phyloP scores from a whole-genome alignment of 2,797 vertebrate genomes.

The Hippopotamyrus pictus region DNA sequence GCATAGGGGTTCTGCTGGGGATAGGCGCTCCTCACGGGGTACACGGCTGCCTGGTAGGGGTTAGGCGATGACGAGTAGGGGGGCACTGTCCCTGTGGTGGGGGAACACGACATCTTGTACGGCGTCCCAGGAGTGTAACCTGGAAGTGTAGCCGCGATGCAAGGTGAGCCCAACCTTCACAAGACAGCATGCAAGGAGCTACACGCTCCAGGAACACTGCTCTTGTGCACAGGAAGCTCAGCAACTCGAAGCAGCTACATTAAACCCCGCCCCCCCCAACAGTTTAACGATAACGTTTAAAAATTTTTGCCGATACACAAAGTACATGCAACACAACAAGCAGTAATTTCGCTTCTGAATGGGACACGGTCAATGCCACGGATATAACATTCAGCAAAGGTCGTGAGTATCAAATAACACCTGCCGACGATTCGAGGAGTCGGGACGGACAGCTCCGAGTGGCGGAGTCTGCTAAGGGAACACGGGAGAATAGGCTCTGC shows the following conservation, averaged over 20 bases:
- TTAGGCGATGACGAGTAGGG: conserved; percentile 75
- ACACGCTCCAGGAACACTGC: background rate
- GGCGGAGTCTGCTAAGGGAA: background rate
- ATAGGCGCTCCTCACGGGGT: conserved; percentile 80
- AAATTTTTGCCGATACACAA: background rate
- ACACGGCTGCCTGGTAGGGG: conserved; percentile 75
- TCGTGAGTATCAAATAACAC: background rate
- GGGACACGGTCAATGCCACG: too few species aligned
- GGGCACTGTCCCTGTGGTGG: conserved; percentile 71
- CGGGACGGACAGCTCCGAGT: too few species aligned
- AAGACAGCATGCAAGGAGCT: background rate
- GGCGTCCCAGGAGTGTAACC: conserved; percentile 75
- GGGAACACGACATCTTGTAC: conserved; percentile 74
- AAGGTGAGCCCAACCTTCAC: background rate
- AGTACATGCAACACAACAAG: background rate
- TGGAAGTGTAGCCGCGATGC: conserved; percentile 30
- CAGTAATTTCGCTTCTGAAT: background rate
- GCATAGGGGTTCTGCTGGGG: conserved; percentile 80
- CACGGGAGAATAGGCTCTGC: background rate
- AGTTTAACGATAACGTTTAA: background rate
- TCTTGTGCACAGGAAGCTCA: background rate
- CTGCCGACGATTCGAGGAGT: background rate
- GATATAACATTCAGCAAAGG: background rate
- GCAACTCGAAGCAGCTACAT: background rate
- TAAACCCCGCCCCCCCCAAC: background rate